phyloP scores from a whole-genome alignment of 2,888 invertebrate genomes.

The Hypsopygia costalis region DNA sequence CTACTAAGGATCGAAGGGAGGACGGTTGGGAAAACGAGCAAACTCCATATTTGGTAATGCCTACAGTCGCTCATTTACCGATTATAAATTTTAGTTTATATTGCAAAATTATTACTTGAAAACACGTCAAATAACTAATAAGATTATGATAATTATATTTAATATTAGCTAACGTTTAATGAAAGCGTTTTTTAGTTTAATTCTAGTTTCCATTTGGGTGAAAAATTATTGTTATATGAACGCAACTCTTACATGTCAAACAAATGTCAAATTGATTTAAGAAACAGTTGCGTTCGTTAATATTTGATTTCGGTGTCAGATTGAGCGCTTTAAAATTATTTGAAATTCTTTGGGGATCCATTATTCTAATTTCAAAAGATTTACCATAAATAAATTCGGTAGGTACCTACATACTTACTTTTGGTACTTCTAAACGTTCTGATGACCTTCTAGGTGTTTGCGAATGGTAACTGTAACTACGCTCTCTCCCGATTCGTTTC shows the following conservation, averaged over 20 bases:
- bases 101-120: slow-evolving; percentile 12
- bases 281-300: slow-evolving; percentile 1
- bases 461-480: slow-evolving; percentile 62
- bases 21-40: slow-evolving; percentile 82
- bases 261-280: not conserved
- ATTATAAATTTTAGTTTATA: slow-evolving; percentile 40
- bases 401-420: too few species aligned
- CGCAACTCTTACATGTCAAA: slow-evolving; percentile 11
- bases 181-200: not conserved
- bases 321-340: too few species aligned
- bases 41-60: slow-evolving; percentile 87
- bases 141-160: not conserved
- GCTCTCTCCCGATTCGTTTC: slow-evolving; percentile 57
- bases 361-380: too few species aligned
- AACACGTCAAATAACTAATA: not conserved
- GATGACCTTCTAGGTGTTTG: slow-evolving; percentile 30
- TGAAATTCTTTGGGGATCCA: too few species aligned
- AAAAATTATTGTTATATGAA: slow-evolving; percentile 9
- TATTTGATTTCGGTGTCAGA: too few species aligned
- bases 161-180: not conserved
- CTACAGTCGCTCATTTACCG: slow-evolving; percentile 67
- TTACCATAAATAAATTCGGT: too few species aligned
- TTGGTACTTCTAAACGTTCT: slow-evolving; percentile 35
- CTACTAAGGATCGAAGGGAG: slow-evolving; percentile 79
- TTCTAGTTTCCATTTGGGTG: slow-evolving; percentile 1